Evolutionary conservation across 2,113 vertebrate species (phyloP), one percentile per base, ranked within the genome.

Genomic region (Thunnus maccoyii): DNA sequence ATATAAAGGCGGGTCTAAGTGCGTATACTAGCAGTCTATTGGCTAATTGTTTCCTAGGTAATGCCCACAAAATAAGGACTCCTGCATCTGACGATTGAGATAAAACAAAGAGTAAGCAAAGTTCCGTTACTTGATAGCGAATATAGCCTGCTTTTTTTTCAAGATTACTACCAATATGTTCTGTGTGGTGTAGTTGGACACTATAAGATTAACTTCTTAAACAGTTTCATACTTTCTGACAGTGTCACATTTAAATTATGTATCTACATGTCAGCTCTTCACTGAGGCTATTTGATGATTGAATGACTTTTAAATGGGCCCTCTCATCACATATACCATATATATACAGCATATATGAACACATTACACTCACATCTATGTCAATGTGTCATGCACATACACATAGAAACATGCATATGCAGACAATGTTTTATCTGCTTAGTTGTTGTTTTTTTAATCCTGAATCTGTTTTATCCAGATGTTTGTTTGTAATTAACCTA

Each of bases 1-100:
- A 20, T 56, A 22, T 2, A 22, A 44, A 80, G 94, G 90, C 27
- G 88, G 87, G 83, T 57, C 62, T 61, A 76, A 47, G 13, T 57
- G 25, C 9, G 20, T 14, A 32, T 73, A 41, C 27, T 17, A 7
- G 11, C 4, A 78, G 50, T 58, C 76, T 25, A 93, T 95, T 90
- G 88, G 92, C 0, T 77, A 0, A 1, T 30, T 44, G 1, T 17
- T 63, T 47, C 3, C 16, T n/a, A 10, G 16, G 54, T 4, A 17
- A 86, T 85, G 57, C 86, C 87, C 80, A 91, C 55, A 82, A 51
- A 55, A 63, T 36, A 47, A 3, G 20, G 15, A 47, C 2, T 16
- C 57, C 9, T 52, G 68, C 2, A 5, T 61, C 52, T 77, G 3
- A 64, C 3, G 17, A 5, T 20, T 0, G 1, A 65, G 16, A 25